Evolutionary conservation across 1,140 invertebrate genomes (phyloP).

Genomic region (Drosophila quadrilineata): DNA sequence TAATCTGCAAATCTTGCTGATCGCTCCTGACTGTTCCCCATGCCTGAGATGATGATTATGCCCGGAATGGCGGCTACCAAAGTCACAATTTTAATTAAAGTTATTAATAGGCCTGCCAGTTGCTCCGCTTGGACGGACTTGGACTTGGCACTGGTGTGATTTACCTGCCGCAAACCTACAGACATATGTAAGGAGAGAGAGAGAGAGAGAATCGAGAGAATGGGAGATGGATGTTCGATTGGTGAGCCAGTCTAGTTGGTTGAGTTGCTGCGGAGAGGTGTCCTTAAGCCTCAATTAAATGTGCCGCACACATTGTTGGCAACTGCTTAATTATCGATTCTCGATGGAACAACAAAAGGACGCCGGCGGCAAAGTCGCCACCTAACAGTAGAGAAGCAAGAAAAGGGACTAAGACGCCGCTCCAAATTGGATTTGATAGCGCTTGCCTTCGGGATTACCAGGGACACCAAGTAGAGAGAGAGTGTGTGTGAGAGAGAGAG

Average conservation of each 20-base stretch:
- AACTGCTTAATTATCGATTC: conserved; percentile 76
- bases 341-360: conserved; percentile 31
- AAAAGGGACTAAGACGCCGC: no score
- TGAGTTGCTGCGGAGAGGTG: conserved; percentile 31
- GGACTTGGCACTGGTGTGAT: no score
- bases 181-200: no score
- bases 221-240: background rate
- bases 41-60: background rate
- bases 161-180: conserved; percentile 28
- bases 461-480: no score
- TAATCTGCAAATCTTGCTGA: conserved; percentile 17
- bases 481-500: background rate
- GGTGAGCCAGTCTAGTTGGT: background rate
- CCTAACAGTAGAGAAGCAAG: no score
- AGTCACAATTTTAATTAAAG: conserved; percentile 72
- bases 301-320: conserved; percentile 74
- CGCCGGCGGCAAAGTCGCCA: conserved; percentile 38
- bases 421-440: conserved; percentile 49
- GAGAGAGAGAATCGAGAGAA: no score
- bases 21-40: no score
- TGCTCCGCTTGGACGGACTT: no score
- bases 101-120: conserved; percentile 68
- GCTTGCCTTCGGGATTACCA: conserved; percentile 54
- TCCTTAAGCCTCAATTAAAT: conserved; percentile 71
- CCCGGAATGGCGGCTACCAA: conserved; percentile 15